These are phyloP conservation scores for Drosophila athabasca DNA, from an alignment of 1,140 invertebrate genomes.

Conservation along the genomic window DNA sequence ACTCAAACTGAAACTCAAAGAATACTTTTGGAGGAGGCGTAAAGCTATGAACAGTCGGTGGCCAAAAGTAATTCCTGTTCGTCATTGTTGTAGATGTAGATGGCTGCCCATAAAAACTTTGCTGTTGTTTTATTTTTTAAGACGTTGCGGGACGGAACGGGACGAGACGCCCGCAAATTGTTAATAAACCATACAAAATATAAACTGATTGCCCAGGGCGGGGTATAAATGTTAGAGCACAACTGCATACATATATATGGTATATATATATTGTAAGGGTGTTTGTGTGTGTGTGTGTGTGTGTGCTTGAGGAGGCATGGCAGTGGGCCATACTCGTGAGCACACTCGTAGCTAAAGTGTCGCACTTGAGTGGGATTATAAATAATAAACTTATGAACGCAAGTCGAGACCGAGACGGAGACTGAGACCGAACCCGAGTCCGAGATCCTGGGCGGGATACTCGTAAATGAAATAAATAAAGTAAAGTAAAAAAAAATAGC, in stretches of 20 bases:
- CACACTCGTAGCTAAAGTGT: slow-evolving; percentile 65
- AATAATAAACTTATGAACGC: slow-evolving; percentile 73
- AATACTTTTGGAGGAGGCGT: slow-evolving; percentile 38
- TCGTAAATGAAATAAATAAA: too few relatives aligned
- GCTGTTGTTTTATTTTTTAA: slow-evolving; percentile 32
- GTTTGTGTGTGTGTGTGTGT: neutral
- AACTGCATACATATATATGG: neutral
- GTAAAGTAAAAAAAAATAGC: slow-evolving; percentile 33
- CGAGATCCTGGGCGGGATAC: slow-evolving; percentile 2
- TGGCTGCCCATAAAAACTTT: slow-evolving; percentile 49
- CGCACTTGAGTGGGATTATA: slow-evolving; percentile 70
- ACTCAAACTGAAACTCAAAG: slow-evolving; percentile 3
- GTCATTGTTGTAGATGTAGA: too few relatives aligned
- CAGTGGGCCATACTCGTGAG: slow-evolving; percentile 29
- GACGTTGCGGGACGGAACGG: too few relatives aligned
- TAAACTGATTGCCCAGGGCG: slow-evolving; percentile 55
- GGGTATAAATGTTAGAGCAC: slow-evolving; percentile 40
- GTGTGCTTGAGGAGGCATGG: neutral
- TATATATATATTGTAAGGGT: neutral
- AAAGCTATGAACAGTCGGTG: neutral
- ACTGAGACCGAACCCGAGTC: neutral
- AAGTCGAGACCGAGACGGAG: slow-evolving; percentile 9
- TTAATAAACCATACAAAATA: slow-evolving; percentile 70
- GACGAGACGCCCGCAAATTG: slow-evolving; percentile 44
- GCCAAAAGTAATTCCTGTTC: neutral